Conservation (phyloP, 2,113 vertebrate species). For the Corythoichthys intestinalis region DNA sequence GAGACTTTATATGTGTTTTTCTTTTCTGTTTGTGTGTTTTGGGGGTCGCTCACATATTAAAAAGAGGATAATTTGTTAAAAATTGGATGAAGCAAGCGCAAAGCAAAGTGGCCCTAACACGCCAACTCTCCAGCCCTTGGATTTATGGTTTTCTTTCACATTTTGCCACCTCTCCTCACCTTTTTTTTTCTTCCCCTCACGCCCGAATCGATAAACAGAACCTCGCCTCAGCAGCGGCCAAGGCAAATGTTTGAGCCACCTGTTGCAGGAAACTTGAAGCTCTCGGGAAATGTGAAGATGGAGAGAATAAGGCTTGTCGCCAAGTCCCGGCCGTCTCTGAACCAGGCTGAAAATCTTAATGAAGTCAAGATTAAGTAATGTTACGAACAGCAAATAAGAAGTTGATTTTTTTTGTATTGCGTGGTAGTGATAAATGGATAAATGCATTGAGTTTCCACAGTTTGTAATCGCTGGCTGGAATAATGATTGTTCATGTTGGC, state of each 20-base stretch:
- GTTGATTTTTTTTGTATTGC: not conserved
- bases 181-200: conserved; percentile 38
- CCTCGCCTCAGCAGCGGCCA: conserved; percentile 70
- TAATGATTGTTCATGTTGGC: conserved; percentile 5
- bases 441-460: not conserved
- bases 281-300: conserved; percentile 66
- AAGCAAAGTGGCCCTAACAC: not conserved
- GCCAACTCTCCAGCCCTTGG: conserved; percentile 1
- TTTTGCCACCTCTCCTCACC: conserved; percentile 37
- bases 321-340: conserved; percentile 45
- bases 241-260: conserved; percentile 81
- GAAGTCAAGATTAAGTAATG: not conserved
- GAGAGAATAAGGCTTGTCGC: conserved; percentile 45
- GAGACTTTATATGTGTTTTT: not conserved
- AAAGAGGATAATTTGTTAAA: not conserved
- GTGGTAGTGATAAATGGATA: not conserved
- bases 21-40: too few species aligned
- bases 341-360: conserved; percentile 23
- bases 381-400: not conserved
- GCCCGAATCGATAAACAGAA: conserved; percentile 72
- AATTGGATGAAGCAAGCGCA: not conserved
- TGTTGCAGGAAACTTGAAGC: conserved; percentile 76
- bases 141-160: conserved; percentile 25
- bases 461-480: not conserved
- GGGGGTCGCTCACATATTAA: not conserved